A percentile compares a stretch with the other conserved stretches of the same genome.
Conservation (phyloP, 1,140 invertebrate genomes). For the Euborellia annulipes region DNA sequence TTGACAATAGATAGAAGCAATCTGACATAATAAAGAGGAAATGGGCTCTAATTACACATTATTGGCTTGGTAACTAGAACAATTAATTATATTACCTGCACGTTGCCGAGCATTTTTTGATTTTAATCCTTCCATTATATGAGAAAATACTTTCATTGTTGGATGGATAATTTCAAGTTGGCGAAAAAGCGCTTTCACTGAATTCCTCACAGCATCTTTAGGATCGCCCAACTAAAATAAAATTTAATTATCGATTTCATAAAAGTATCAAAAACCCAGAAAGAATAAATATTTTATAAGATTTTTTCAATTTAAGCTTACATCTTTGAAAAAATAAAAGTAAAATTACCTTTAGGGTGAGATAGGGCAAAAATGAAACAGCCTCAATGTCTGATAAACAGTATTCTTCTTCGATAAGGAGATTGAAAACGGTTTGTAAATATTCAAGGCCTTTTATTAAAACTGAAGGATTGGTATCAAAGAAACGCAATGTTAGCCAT, state of each 20-base stretch:
- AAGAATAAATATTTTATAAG: background rate
- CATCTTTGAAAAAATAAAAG: background rate
- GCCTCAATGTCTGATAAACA: conserved; percentile 81
- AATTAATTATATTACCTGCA: conserved; percentile 39
- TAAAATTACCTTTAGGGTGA: conserved; percentile 62
- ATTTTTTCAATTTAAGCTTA: background rate
- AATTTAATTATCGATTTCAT: background rate
- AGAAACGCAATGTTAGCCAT: conserved; percentile 91
- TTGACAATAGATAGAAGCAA: too few relatives aligned
- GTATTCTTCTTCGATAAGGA: conserved; percentile 65
- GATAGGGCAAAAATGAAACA: conserved; percentile 84
- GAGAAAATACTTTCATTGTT: conserved; percentile 74
- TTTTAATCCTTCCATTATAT: conserved; percentile 87
- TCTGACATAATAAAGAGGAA: too few relatives aligned
- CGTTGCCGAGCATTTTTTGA: conserved; percentile 93
- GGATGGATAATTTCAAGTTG: conserved; percentile 76
- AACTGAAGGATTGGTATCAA: conserved; percentile 96
- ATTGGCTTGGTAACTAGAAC: conserved; percentile 1
- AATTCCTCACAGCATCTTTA: conserved; percentile 83
- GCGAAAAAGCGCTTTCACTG: conserved; percentile 71
- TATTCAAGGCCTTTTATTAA: conserved; percentile 89
- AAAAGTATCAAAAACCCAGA: conserved; percentile 6
- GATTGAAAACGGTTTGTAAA: conserved; percentile 63
- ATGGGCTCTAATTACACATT: too few relatives aligned
- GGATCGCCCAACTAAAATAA: conserved; percentile 72